phyloP scores from a whole-genome alignment of 2,888 invertebrate genomes.

The Bombylius discolor region DNA sequence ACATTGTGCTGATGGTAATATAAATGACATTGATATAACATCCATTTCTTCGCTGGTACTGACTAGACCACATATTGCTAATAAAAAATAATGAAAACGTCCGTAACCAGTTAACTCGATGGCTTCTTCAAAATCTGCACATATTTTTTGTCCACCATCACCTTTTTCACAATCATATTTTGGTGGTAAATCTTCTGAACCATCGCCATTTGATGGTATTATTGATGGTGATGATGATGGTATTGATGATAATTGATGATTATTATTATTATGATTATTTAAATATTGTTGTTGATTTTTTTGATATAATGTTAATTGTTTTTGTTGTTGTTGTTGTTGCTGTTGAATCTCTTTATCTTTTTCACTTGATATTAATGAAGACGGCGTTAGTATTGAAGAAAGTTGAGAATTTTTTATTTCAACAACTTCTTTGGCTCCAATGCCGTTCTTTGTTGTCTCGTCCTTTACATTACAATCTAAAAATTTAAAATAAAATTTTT shows the following conservation, averaged over 20 bases:
- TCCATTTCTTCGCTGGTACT: constrained; percentile 93
- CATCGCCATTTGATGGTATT: constrained; percentile 8
- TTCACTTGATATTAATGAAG: constrained; percentile 26
- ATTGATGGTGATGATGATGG: constrained; percentile 24
- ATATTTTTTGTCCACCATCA: constrained; percentile 42
- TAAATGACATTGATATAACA: constrained; percentile 90
- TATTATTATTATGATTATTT: background rate
- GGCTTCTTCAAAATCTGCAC: constrained; percentile 77
- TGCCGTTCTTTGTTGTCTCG: constrained; percentile 66
- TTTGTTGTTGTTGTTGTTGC: background rate
- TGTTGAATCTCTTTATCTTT: constrained; percentile 22
- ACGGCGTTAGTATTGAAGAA: constrained; percentile 28
- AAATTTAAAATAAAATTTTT: background rate
- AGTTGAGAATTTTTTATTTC: constrained; percentile 27
- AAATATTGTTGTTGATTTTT: background rate
- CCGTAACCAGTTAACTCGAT: constrained; percentile 63
- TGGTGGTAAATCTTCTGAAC: constrained; percentile 4
- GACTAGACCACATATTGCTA: constrained; percentile 87
- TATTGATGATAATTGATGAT: background rate
- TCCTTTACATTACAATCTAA: constrained; percentile 79
- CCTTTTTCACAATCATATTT: constrained; percentile 50
- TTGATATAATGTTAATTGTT: background rate
- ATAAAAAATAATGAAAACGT: constrained; percentile 74
- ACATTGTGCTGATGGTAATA: constrained; percentile 85
- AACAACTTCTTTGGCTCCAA: constrained; percentile 56